phyloP scores from a whole-genome alignment of 2,797 vertebrate species.

The Cynopterus sphinx region DNA sequence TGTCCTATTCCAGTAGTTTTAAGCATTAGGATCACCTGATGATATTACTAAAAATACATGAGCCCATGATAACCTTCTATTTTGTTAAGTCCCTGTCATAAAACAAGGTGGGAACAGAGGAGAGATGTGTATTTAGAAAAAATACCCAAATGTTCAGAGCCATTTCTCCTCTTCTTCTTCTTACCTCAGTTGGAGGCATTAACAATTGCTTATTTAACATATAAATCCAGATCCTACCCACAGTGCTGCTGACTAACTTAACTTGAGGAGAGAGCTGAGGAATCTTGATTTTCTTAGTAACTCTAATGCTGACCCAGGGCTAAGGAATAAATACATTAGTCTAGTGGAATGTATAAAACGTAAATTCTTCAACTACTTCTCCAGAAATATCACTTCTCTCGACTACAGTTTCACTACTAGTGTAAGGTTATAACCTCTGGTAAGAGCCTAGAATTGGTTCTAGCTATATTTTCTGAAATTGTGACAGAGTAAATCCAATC shows the following conservation, averaged over 20 bases:
- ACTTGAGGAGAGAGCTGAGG: not conserved
- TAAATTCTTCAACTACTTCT: not conserved
- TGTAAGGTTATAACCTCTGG: not conserved
- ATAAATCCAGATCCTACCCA: not conserved
- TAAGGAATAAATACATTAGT: not conserved
- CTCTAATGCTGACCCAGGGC: not conserved
- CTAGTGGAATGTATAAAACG: not conserved
- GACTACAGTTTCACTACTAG: not conserved
- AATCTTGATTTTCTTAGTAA: not conserved
- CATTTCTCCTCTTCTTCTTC: not conserved
- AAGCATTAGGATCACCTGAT: not conserved
- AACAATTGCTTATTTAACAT: not conserved
- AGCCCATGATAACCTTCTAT: not conserved
- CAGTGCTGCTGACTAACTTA: not conserved
- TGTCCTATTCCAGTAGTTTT: not conserved
- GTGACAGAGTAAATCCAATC: not conserved
- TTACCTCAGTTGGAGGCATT: not conserved
- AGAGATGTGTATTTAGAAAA: not conserved
- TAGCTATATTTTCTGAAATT: not conserved
- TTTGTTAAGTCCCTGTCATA: not conserved
- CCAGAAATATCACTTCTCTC: not conserved
- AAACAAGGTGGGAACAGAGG: not conserved
- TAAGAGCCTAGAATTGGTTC: not conserved
- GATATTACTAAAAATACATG: not conserved
- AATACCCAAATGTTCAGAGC: not conserved